Base-by-base conservation (phyloP, 2,797 vertebrate genomes). In the Eulemur albifrons region DNA sequence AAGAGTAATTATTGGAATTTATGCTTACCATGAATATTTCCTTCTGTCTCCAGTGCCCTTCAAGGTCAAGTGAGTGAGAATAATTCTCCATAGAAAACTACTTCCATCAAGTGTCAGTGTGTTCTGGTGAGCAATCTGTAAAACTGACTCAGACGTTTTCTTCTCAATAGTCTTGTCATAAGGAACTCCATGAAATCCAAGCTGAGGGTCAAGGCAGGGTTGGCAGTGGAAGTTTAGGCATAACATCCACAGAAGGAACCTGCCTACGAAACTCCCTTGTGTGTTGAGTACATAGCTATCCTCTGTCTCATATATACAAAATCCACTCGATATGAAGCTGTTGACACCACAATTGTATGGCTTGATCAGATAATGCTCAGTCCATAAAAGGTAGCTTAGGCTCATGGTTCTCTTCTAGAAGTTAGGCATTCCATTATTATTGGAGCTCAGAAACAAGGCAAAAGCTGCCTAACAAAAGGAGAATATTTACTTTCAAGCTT, bases 401-500 rank as follows among this genome's bases (percentile, higher is more conserved):
- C 11, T 86, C 21, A 59, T 52, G 25, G 10, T 25, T 94, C 14
- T 89, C n/a, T 92, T 5, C 20, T 63, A 45, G 38, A 88, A 85
- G 13, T 59, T 54, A 70, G 63, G 10, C 1, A 59, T 73, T 72
- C 32, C 32, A 32, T 35, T 94, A 90, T 81, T 84, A 75, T 48
- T 52, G 21, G 48, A 63, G 50, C 9, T 88, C 32, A 91, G 73
- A 89, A 89, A 20, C 4, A 40, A 95, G 52, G 15, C 40, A 92
- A 94, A 86, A 89, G 14, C 76, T 95, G 54, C 48, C 65, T 72
- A 15, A 94, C 75, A 73, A 90, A 69, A 81, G 45, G 61, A 95
- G 85, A 88, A 50, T 83, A 84, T 88, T 95, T 95, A 65, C 63
- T 95, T 97, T 84, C 43, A 96, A 97, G 90, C 27, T 88, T 96